Evolutionary conservation across 2,113 vertebrate genomes (phyloP), one percentile per base, ranked within the genome.

Genomic region (Melozone crissalis): DNA sequence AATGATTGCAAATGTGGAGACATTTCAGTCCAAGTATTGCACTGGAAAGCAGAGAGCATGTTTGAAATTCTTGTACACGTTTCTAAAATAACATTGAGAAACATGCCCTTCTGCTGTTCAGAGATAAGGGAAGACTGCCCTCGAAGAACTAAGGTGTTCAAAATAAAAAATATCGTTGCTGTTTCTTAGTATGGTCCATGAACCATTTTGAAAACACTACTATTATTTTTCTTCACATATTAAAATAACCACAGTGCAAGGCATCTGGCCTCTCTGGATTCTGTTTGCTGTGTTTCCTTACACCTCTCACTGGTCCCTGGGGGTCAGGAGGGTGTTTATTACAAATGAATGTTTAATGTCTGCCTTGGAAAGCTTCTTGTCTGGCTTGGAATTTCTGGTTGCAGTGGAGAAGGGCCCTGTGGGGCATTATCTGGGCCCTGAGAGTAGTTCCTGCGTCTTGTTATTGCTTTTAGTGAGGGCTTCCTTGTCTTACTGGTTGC

Each of bases 291-390:
- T 22, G 23, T 62, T 74, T 92, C 27, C 47, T 33, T 59, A 19
- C 77, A 47, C 84, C 69, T 89, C 71, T 87, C 7, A 5, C 37
- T 51, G 52, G 14, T 93, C 93, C 74, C 80, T 54, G 54, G 81
- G 74, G 95, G 52, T 75, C 15, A 3, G 77, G 13, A 73, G 24
- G 30, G 81, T 85, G 84, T 95, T 95, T 92, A 87, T 89, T 95
- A 61, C 73, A 91, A 75, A 71, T 82, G 71, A 76, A 73, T 72
- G 86, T 91, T 93, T 89, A 82, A 89, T 68, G 87, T 95, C 91
- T 95, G 73, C 77, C 44, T 90, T 84, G 76, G 77, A 94, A 92
- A 87, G 59, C 73, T 87, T 30, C 77, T 94, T 69, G 74, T 87
- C 77, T 84, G 91, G n/a, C 74, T 71, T 68, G 44, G 58, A 33